Base-by-base conservation (phyloP, 1,140 invertebrate genomes). In the Drosophila parvula region DNA sequence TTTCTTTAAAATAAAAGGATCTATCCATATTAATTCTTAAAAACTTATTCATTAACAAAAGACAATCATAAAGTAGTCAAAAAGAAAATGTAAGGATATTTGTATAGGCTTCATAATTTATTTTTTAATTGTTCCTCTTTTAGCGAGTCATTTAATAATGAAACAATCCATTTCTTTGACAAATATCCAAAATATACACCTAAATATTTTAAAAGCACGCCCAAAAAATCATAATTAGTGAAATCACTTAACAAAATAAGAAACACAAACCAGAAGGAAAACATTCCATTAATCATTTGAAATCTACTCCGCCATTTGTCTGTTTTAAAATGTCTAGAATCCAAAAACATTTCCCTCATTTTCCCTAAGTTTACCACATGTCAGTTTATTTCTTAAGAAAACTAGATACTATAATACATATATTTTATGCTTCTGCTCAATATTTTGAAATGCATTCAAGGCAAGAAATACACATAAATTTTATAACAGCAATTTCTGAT, bases 391-490 rank as follows among this genome's bases (percentile, higher is more conserved):
- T 57, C 50, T 14, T 50, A 36, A 59, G 53, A 43, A 59, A 51
- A 16, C 27, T n/a, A 60, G 0, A 51, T 61, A 53, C n/a, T 18
- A 28, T 16, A 38, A 41, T 69, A 69, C 12, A 22, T 71, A 43
- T 71, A 50, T 41, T 41, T 71, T 71, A 58, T 48, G 65, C 36
- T 58, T 30, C 22, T 48, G 34, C 44, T 50, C 43, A 59, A 71
- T 71, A 57, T 71, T 76, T 55, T 53, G 47, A 74, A 74, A 71
- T 71, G 51, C 65, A 58, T 71, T 47, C 32, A 61, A 73, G 73
- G 45, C 75, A 79, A 88, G 83, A 82, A 76, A 88, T 79, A 79
- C 67, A 65, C 65, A 73, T 82, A 58, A 80, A 86, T 83, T 82
- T 61, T 61, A 69, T 83, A 79, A 44, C 45, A 58, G 43, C 48